Percentiles rank a stretch among this genome's conserved stretches.
phyloP scores from a whole-genome alignment of 2,888 invertebrate genomes.

The Harmothoe impar region DNA sequence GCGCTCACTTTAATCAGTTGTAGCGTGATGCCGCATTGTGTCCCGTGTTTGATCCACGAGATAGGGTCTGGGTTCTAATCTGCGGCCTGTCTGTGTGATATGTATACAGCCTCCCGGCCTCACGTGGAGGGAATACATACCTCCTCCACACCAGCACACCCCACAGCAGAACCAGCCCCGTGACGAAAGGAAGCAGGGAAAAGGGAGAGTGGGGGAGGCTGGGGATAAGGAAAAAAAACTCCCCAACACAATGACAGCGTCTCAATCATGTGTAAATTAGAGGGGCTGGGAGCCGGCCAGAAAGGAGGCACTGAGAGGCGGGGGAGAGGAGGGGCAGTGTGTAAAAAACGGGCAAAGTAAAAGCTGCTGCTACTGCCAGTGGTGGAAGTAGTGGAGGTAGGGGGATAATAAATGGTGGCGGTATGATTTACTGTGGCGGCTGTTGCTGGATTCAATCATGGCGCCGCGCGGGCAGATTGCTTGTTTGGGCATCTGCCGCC shows the following conservation, averaged over 20 bases:
- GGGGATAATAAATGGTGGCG: conserved; percentile 4
- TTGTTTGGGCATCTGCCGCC: conserved; percentile 52
- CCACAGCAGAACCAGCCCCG: neutral
- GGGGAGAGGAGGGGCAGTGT: neutral
- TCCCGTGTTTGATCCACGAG: conserved; percentile 33
- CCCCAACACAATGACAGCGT: conserved; percentile 12
- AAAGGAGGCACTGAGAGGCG: neutral
- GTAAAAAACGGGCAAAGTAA: neutral
- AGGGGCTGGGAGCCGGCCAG: neutral
- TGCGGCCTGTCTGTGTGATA: conserved; percentile 33
- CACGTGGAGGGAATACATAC: neutral
- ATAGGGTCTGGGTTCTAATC: conserved; percentile 30
- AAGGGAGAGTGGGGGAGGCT: neutral
- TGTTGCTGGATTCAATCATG: conserved; percentile 56
- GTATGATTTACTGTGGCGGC: conserved; percentile 36
- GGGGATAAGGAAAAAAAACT: neutral
- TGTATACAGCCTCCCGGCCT: conserved; percentile 44
- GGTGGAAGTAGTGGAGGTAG: neutral
- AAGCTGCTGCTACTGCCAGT: neutral
- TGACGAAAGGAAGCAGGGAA: neutral
- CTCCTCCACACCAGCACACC: neutral
- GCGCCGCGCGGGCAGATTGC: conserved; percentile 26
- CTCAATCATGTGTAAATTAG: conserved; percentile 29
- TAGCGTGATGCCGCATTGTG: conserved; percentile 32
- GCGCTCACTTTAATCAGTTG: conserved; percentile 14